These are phyloP conservation scores for Fabriciana adippe DNA, from an alignment of 2,888 invertebrate genomes.

Conservation along the genomic window DNA sequence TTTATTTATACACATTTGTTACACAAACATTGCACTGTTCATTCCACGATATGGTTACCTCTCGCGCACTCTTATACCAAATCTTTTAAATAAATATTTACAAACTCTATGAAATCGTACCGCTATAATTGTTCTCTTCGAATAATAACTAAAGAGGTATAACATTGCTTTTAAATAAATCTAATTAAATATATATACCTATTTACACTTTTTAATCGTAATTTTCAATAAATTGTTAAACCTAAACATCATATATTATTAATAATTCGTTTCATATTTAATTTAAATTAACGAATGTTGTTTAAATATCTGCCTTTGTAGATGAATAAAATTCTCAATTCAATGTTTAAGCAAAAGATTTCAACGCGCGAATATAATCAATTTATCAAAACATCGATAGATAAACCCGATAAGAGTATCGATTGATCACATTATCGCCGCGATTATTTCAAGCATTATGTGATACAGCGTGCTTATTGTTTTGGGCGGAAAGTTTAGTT, in stretches of 20 bases:
- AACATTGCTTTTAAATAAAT: slow-evolving; percentile 25
- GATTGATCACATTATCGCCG: slow-evolving; percentile 65
- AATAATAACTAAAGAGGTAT: slow-evolving; percentile 23
- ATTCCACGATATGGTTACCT: slow-evolving; percentile 67
- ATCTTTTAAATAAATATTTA: slow-evolving; percentile 43
- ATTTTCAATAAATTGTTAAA: slow-evolving; percentile 17
- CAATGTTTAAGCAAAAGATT: slow-evolving; percentile 64
- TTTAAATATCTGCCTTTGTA: background rate
- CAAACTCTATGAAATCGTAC: slow-evolving; percentile 15
- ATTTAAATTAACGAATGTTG: slow-evolving; percentile 14
- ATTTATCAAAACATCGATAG: slow-evolving; percentile 62
- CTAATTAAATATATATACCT: slow-evolving; percentile 30
- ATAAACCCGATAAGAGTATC: slow-evolving; percentile 61
- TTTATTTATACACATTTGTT: slow-evolving; percentile 73
- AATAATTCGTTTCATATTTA: slow-evolving; percentile 28
- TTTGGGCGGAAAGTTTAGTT: slow-evolving; percentile 49
- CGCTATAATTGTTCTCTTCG: slow-evolving; percentile 15
- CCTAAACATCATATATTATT: slow-evolving; percentile 17
- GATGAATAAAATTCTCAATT: slow-evolving; percentile 24
- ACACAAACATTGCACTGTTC: slow-evolving; percentile 78
- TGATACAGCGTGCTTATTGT: slow-evolving; percentile 48
- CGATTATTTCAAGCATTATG: slow-evolving; percentile 52
- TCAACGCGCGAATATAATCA: slow-evolving; percentile 69
- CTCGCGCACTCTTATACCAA: slow-evolving; percentile 54
- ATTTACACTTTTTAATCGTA: slow-evolving; percentile 30